Evolutionary conservation across 2,113 vertebrate species (phyloP).

Genomic region (Zosterops japonicus): DNA sequence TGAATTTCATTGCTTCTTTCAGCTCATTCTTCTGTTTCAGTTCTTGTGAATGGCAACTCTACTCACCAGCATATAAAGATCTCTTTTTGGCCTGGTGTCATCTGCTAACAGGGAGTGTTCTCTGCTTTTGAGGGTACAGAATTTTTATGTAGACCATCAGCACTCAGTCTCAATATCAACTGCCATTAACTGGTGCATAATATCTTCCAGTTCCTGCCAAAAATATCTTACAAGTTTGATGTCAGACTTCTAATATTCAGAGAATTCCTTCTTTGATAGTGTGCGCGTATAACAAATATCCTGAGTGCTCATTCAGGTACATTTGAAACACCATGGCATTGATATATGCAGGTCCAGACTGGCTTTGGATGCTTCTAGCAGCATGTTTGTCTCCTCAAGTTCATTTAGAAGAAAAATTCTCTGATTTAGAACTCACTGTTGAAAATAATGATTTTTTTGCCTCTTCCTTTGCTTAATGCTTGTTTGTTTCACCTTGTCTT

Average conservation of each 20-base stretch:
- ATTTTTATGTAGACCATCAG: not conserved
- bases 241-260: not conserved
- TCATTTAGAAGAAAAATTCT: not conserved
- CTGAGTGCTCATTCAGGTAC: not conserved
- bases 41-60: not conserved
- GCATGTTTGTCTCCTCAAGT: accelerated
- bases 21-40: not conserved
- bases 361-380: not conserved
- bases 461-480: not conserved
- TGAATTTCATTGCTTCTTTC: not conserved
- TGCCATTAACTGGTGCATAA: not conserved
- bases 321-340: not conserved
- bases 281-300: not conserved
- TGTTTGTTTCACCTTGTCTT: not conserved
- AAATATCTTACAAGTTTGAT: not conserved
- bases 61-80: not conserved
- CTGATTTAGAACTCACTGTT: not conserved
- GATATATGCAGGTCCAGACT: not conserved
- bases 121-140: not conserved
- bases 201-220: not conserved
- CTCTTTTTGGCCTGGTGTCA: not conserved
- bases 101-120: not conserved
- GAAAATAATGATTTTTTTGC: not conserved
- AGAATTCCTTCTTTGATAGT: not conserved
- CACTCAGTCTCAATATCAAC: not conserved